Percentiles rank a stretch among this genome's conserved stretches.
Conservation (phyloP, 1,140 invertebrate genomes). For the Hypsibius dujardini region DNA sequence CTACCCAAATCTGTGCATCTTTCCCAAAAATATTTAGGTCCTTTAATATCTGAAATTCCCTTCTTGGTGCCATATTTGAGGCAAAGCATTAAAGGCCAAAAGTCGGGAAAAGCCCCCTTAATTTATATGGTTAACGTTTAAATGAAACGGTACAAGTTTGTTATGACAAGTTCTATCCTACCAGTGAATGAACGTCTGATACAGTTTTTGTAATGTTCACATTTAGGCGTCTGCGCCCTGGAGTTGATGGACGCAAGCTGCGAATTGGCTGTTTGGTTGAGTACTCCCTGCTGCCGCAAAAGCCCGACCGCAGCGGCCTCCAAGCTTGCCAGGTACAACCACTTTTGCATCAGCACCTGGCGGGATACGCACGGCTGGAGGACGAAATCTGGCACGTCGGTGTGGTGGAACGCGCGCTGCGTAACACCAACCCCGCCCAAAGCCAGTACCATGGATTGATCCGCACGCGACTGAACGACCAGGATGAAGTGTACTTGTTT, state of each 20-base stretch:
- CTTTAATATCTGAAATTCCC: no score
- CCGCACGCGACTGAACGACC: conserved; percentile 8
- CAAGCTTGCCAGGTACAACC: conserved; percentile 15
- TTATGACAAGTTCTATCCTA: neutral
- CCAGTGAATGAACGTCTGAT: neutral
- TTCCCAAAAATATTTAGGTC: no score
- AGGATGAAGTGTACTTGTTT: conserved; percentile 12
- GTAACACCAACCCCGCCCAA: conserved; percentile 15
- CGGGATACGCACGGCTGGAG: conserved; percentile 6
- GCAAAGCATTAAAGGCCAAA: no score
- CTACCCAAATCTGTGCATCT: no score
- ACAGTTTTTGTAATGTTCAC: neutral
- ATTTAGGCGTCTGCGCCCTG: conserved; percentile 2
- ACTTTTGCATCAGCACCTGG: conserved; percentile 7
- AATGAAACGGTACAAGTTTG: no score
- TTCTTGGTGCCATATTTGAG: no score
- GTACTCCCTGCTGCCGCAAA: conserved; percentile 15
- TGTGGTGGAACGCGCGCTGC: conserved; percentile 12
- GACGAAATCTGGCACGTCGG: conserved; percentile 12
- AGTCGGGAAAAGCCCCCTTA: no score
- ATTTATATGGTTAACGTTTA: no score
- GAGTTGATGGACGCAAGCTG: conserved; percentile 8
- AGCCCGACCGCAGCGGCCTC: conserved; percentile 3
- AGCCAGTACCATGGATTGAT: conserved; percentile 16
- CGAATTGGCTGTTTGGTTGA: conserved; percentile 5